Base-by-base conservation (phyloP, 2,888 invertebrate genomes). In the Ptychoptera albimana region DNA sequence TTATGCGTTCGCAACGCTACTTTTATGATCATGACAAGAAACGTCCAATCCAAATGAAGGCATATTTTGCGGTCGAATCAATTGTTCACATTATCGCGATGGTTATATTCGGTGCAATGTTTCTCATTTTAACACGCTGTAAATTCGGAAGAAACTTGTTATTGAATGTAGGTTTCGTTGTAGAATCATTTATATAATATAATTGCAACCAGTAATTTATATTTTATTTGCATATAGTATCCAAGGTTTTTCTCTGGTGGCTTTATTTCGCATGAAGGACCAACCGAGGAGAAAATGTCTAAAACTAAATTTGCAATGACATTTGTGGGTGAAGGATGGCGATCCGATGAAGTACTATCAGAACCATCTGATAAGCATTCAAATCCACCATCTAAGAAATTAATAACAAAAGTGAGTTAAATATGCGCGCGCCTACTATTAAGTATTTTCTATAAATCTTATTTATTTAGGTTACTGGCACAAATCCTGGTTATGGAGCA, bases 251-350 rank as follows among this genome's bases (percentile, higher is more conserved):
- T 89, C 62, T 78, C 87, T 0, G 64, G 67, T 23, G 92, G 93
- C 0, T 53, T 70, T 10, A 72, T 79, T 40, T 75, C 77, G 9
- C 74, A 70, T 44, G 73, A 77, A 45, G 84, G 76, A 0, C 85
- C 85, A 0, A 61, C 69, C 2, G 73, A 73, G 31, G 72, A 72
- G 39, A 63, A 66, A 2, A 72, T 77, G 60, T 69, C 79, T 43
- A 72, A 72, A 10, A 64, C 74, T 0, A 62, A 65, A 14, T 89
- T 88, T 55, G 62, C 62, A 2, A 68, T 89, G 48, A 79, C 75
- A 30, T 72, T 93, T 53, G 67, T 75, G 50, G 91, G 85, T 0
- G 65, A 71, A 49, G 94, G 94, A 0, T 94, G 92, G 88, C 67
- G 69, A 2, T 64, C 67, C 23, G 70, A 56, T 30, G 72, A 77